These are phyloP conservation scores for Python bivittatus DNA, from an alignment of 2,113 vertebrate genomes.

Conservation along the genomic window DNA sequence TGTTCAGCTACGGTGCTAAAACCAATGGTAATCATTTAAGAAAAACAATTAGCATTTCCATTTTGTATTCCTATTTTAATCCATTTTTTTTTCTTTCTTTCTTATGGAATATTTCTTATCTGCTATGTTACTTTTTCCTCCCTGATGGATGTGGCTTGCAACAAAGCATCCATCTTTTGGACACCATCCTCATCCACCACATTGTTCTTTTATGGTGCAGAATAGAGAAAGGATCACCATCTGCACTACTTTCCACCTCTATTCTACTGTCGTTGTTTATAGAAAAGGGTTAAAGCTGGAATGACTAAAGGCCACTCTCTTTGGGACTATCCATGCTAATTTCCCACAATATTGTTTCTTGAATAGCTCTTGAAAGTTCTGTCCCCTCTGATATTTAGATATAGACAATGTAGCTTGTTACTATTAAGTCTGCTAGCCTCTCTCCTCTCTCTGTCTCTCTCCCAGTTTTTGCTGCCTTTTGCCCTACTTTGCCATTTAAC, in stretches of 20 bases:
- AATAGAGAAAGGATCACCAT: background rate
- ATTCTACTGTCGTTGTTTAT: background rate
- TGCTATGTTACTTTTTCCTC: background rate
- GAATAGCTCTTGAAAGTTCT: background rate
- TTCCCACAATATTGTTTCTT: background rate
- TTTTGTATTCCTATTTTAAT: slow-evolving; percentile 20
- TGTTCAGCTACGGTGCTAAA: slow-evolving; percentile 11
- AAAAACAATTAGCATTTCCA: slow-evolving; percentile 28
- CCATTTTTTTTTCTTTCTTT: background rate
- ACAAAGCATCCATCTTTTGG: background rate
- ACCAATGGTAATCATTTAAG: slow-evolving; percentile 21
- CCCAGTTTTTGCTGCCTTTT: background rate
- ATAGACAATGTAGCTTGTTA: background rate
- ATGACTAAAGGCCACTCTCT: background rate
- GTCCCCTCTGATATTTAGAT: background rate
- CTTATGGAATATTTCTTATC: background rate
- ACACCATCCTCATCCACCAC: background rate
- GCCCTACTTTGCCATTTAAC: background rate
- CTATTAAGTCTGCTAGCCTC: background rate
- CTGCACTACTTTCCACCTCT: background rate
- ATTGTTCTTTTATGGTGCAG: background rate
- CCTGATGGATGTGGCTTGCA: background rate
- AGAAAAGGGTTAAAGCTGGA: background rate
- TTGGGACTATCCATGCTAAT: background rate
- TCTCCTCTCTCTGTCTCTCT: background rate